Evolutionary conservation across 1,140 invertebrate genomes (phyloP).

Genomic region (Linepithema humile): DNA sequence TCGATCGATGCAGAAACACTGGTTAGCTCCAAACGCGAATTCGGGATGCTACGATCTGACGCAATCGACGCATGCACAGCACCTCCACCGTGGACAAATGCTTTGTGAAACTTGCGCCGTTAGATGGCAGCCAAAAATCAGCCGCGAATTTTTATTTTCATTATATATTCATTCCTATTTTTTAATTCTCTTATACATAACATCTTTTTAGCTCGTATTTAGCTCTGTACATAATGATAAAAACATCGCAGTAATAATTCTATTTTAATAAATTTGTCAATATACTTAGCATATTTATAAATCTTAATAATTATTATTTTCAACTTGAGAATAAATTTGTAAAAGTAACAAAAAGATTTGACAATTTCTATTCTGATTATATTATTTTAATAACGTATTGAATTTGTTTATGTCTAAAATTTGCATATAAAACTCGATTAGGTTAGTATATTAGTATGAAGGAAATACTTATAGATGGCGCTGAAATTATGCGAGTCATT

Average conservation of each 20-base stretch:
- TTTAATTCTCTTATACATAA: too few species aligned
- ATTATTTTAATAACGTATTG: too few species aligned
- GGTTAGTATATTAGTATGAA: too few species aligned
- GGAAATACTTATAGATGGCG: neutral
- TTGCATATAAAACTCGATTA: neutral
- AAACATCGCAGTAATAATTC: too few species aligned
- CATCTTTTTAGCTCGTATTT: neutral
- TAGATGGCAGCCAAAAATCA: conserved; percentile 18
- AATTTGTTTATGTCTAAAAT: neutral
- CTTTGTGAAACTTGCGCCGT: neutral
- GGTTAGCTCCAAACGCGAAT: conserved; percentile 32
- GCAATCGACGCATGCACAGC: conserved; percentile 47
- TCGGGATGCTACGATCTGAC: conserved; percentile 70
- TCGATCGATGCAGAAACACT: conserved; percentile 71
- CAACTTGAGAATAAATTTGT: too few species aligned
- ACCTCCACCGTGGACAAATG: neutral
- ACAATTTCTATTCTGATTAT: too few species aligned
- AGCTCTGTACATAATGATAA: neutral
- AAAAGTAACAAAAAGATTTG: too few species aligned
- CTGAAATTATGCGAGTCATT: neutral
- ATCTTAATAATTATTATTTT: too few species aligned
- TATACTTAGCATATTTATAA: too few species aligned
- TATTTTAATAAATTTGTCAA: too few species aligned
- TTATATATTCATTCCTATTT: neutral
- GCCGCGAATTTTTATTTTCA: neutral